A percentile compares a stretch with the other conserved stretches of the same genome.
These are phyloP conservation scores for Darevskia mixta DNA, from an alignment of 2,797 vertebrate species.

Conservation along the genomic window DNA sequence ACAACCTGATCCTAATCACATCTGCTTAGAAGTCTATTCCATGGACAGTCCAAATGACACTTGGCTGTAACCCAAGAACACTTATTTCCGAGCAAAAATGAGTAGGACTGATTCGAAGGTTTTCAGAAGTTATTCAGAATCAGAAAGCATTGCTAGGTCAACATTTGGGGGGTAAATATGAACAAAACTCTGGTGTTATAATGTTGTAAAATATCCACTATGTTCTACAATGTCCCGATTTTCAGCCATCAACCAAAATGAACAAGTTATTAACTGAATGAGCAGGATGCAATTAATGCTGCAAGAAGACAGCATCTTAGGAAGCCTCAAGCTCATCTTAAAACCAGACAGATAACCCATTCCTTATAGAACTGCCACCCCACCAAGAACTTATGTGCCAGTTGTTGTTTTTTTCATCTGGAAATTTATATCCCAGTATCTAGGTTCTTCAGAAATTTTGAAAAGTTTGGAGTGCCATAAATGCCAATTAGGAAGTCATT, in stretches of 20 bases:
- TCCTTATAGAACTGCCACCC: not conserved
- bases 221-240: not conserved
- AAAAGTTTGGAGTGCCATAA: not conserved
- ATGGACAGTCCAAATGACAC: not conserved
- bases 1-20: not conserved
- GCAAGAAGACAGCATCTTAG: constrained; percentile 65
- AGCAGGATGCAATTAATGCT: constrained; percentile 33
- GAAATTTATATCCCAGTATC: not conserved
- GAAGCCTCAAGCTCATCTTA: constrained; percentile 66
- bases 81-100: not conserved
- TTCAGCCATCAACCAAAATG: not conserved
- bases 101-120: not conserved
- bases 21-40: not conserved
- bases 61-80: not conserved
- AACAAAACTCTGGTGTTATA: not conserved
- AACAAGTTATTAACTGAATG: not conserved
- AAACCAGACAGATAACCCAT: constrained; percentile 50
- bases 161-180: not conserved
- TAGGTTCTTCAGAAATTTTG: not conserved
- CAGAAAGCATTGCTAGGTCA: not conserved
- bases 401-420: not conserved
- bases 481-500: not conserved
- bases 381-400: not conserved
- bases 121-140: not conserved
- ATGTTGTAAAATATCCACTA: not conserved